These are phyloP conservation scores for Axinella damicornis DNA, from an alignment of 37 sponge, comb jelly and placozoan genomes.

Conservation along the genomic window DNA sequence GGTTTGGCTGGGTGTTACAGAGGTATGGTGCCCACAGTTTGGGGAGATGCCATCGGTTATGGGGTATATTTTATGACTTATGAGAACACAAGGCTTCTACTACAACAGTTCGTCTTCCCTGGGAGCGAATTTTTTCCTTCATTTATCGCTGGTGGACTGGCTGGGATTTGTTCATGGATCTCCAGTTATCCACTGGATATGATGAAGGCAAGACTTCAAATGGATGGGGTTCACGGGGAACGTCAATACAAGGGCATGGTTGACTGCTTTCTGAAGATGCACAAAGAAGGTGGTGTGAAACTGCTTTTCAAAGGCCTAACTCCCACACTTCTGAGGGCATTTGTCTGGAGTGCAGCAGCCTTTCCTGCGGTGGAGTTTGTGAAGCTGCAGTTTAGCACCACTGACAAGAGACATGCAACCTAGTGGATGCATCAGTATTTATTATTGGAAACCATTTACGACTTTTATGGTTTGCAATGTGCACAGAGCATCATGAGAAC, in stretches of 20 bases:
- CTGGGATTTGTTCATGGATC: constrained; percentile 73
- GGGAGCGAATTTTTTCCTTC: neutral
- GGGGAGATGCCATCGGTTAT: neutral
- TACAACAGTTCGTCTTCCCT: neutral
- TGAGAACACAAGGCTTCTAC: neutral
- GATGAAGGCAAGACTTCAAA: constrained; percentile 84
- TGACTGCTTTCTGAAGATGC: constrained; percentile 83
- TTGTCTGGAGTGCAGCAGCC: constrained; percentile 39
- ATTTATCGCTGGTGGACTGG: constrained; percentile 71
- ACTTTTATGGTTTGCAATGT: no score
- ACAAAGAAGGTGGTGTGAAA: constrained; percentile 33
- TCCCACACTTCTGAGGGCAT: constrained; percentile 78
- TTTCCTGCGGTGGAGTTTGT: no score
- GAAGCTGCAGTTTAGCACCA: no score
- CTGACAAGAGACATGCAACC: no score
- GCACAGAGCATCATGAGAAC: no score
- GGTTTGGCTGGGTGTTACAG: neutral
- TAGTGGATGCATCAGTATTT: no score
- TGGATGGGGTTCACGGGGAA: constrained; percentile 60
- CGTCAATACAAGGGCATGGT: constrained; percentile 54
- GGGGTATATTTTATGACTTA: neutral
- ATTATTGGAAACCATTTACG: no score
- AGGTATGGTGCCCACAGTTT: neutral
- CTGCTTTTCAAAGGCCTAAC: constrained; percentile 80
- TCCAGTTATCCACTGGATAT: constrained; percentile 87